Conservation (phyloP, 2,113 vertebrate genomes). For the Campylomormyrus tamandua region DNA sequence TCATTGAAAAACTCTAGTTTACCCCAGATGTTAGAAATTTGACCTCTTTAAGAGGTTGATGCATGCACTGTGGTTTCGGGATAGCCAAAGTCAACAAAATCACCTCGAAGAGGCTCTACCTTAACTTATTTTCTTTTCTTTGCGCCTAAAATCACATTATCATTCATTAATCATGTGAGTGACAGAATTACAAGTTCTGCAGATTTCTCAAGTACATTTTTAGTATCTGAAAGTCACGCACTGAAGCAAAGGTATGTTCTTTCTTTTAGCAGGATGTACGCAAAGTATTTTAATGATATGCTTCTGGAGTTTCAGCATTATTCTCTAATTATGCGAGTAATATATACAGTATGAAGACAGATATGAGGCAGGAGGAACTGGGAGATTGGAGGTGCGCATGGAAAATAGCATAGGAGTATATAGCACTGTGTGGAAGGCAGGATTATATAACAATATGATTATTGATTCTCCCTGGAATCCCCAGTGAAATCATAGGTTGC, state of each 20-base stretch:
- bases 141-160: neutral
- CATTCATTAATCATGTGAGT: neutral
- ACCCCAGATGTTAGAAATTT: neutral
- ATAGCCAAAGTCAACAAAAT: neutral
- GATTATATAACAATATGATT: neutral
- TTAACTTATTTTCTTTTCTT: neutral
- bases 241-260: neutral
- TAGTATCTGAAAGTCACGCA: neutral
- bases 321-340: neutral
- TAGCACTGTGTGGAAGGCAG: neutral
- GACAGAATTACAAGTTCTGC: constrained; percentile 1
- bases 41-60: neutral
- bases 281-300: neutral
- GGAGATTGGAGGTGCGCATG: neutral
- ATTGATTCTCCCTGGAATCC: neutral
- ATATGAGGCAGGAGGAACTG: neutral
- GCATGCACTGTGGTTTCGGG: neutral
- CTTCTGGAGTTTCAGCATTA: neutral
- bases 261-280: neutral
- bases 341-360: neutral
- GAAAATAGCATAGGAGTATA: neutral
- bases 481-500: neutral
- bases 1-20: neutral
- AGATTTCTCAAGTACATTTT: neutral
- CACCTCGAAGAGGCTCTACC: neutral